Evolutionary conservation across 2,888 invertebrate genomes (phyloP).

Genomic region (Idaea dimidiata): DNA sequence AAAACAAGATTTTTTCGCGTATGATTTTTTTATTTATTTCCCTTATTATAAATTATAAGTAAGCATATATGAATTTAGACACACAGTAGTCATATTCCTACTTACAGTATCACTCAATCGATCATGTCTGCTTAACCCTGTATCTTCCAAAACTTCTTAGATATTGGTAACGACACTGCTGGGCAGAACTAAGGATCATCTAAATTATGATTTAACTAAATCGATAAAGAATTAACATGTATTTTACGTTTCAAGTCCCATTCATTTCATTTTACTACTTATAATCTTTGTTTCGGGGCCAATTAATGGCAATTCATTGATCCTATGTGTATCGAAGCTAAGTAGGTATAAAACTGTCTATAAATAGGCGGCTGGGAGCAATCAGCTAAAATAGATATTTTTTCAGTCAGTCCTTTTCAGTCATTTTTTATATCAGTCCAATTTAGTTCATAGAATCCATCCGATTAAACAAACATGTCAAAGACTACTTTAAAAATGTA

Average conservation of each 20-base stretch:
- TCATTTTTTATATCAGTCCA: background rate
- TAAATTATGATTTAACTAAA: background rate
- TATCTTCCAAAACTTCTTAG: slow-evolving; percentile 9
- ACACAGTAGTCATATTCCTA: slow-evolving; percentile 11
- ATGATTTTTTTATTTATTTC: slow-evolving; percentile 8
- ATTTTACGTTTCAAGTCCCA: background rate
- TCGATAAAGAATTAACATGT: background rate
- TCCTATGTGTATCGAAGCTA: background rate
- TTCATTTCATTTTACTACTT: background rate
- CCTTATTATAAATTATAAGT: no score
- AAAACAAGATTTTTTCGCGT: slow-evolving; percentile 5
- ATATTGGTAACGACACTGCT: background rate
- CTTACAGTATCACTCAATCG: slow-evolving; percentile 21
- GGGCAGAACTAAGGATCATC: background rate
- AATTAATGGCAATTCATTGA: background rate
- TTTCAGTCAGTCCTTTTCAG: no score
- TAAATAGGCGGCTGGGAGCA: background rate
- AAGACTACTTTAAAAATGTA: background rate
- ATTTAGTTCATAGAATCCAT: background rate
- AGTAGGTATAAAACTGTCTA: background rate
- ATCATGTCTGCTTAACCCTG: slow-evolving; percentile 20
- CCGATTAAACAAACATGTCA: background rate
- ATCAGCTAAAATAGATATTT: background rate
- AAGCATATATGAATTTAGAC: slow-evolving; percentile 4
- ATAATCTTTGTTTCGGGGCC: background rate